Percentiles rank a stretch among this genome's conserved stretches.
These are phyloP conservation scores for Prinia subflava DNA, from an alignment of 2,113 vertebrate species.

Conservation along the genomic window DNA sequence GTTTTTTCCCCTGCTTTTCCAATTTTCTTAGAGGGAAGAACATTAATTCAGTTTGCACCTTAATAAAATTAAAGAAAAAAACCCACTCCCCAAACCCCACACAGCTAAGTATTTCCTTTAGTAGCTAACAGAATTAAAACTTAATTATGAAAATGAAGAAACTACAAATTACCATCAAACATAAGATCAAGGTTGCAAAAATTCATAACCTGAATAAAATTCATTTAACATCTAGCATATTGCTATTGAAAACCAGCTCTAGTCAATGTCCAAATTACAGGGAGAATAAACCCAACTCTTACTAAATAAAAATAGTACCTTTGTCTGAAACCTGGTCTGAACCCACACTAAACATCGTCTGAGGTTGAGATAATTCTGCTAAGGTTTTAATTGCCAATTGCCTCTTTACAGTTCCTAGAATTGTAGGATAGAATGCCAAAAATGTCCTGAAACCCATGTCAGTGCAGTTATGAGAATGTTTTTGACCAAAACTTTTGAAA, in stretches of 20 bases:
- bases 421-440: background rate
- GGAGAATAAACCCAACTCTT: background rate
- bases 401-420: background rate
- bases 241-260: background rate
- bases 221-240: background rate
- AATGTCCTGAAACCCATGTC: background rate
- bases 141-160: background rate
- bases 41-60: background rate
- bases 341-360: background rate
- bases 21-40: background rate
- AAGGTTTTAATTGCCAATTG: background rate
- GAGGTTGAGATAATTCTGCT: background rate
- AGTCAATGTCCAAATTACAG: background rate
- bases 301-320: background rate
- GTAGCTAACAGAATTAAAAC: background rate
- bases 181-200: background rate
- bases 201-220: background rate
- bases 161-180: background rate
- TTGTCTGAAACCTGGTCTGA: background rate
- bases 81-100: background rate
- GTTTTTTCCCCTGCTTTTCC: background rate
- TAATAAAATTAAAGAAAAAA: background rate
- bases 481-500: background rate
- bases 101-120: background rate
- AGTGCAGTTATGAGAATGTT: background rate